phyloP scores from a whole-genome alignment of 2,113 vertebrate genomes.

The Anolis sagrei region DNA sequence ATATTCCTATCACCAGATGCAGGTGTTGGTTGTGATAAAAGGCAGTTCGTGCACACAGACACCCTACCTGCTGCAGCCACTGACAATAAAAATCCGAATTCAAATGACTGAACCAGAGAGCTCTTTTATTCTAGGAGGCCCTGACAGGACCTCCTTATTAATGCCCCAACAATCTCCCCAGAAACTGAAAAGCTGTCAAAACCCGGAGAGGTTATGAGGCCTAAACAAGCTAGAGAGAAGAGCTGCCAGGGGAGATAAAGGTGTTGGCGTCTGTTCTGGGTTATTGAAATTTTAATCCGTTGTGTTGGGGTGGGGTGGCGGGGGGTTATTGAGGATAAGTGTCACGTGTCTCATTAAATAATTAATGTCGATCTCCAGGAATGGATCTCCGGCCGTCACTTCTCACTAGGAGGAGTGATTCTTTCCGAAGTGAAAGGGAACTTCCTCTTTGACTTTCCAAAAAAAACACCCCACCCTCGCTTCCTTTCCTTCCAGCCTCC shows the following conservation, averaged over 20 bases:
- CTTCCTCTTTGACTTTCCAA: constrained; percentile 75
- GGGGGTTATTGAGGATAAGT: constrained; percentile 1
- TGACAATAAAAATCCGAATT: constrained; percentile 19
- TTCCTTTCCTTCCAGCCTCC: background rate
- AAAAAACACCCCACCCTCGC: constrained; percentile 6
- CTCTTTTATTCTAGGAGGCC: background rate
- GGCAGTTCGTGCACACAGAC: background rate
- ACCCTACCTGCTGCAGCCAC: background rate
- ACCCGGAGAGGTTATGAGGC: constrained; percentile 49
- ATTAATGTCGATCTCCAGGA: constrained; percentile 92
- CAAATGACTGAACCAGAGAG: background rate
- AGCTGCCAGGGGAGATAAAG: constrained; percentile 73
- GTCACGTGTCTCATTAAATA: constrained; percentile 96
- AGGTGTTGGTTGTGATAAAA: background rate
- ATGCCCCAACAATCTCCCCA: constrained; percentile 15
- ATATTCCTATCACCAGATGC: background rate
- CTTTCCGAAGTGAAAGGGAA: constrained; percentile 85
- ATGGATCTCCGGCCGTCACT: constrained; percentile 87
- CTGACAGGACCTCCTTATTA: constrained; percentile 25
- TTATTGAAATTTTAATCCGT: constrained; percentile 92
- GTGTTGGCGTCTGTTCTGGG: constrained; percentile 72
- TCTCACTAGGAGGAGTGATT: constrained; percentile 89
- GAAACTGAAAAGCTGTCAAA: constrained; percentile 58
- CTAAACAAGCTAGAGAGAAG: constrained; percentile 37
- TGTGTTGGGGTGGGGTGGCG: background rate